These are phyloP conservation scores for Terebella lapidaria DNA, from an alignment of 2,888 invertebrate genomes.

Conservation along the genomic window DNA sequence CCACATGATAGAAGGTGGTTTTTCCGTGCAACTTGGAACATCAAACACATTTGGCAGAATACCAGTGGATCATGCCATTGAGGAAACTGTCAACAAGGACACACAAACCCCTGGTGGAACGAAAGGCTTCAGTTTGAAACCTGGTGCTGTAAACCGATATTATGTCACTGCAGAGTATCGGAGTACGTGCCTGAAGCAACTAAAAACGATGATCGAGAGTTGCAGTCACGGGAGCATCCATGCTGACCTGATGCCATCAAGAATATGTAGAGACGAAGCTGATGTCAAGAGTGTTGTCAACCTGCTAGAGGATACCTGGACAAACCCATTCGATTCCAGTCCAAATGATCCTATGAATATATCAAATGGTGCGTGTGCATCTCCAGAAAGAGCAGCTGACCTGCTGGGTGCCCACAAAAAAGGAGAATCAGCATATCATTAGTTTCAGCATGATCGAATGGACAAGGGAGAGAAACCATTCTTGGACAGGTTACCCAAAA, in stretches of 20 bases:
- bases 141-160: constrained; percentile 8
- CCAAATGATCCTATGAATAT: constrained; percentile 12
- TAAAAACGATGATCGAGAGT: neutral
- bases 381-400: constrained; percentile 13
- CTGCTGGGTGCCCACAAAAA: too few relatives aligned
- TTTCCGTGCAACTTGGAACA: constrained; percentile 18
- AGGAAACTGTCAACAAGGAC: too few relatives aligned
- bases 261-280: constrained; percentile 18
- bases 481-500: too few relatives aligned
- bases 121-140: constrained; percentile 9
- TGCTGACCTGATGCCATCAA: constrained; percentile 10
- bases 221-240: constrained; percentile 2
- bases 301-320: constrained; percentile 9
- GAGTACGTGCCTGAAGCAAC: constrained; percentile 2
- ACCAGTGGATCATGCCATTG: too few relatives aligned
- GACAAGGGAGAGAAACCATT: too few relatives aligned
- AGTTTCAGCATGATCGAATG: too few relatives aligned
- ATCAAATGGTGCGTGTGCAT: constrained; percentile 9
- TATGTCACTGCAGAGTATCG: constrained; percentile 9
- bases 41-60: constrained; percentile 20
- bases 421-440: too few relatives aligned
- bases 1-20: constrained; percentile 16
- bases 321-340: constrained; percentile 13
- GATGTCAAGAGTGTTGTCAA: constrained; percentile 10
- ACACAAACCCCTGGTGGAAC: constrained; percentile 19